Conservation (phyloP, 2,797 vertebrate genomes). For the Acropternis orthonyx region DNA sequence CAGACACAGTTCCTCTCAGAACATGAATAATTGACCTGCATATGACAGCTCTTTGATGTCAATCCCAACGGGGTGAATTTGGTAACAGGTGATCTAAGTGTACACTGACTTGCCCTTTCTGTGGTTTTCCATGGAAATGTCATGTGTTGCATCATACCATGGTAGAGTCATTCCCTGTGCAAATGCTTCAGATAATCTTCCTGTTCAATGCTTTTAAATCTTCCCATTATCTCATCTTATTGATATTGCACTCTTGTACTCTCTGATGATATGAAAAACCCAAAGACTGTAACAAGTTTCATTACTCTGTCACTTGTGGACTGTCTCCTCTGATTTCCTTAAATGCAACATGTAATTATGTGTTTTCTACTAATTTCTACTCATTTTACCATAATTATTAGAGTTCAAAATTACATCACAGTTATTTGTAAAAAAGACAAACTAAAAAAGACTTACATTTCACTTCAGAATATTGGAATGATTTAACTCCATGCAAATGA, state of each 20-base stretch:
- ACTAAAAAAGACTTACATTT: not conserved
- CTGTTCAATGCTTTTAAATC: not conserved
- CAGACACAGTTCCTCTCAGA: not conserved
- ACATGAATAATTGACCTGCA: not conserved
- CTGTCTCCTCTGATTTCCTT: not conserved
- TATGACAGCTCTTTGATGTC: not conserved
- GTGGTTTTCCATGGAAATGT: not conserved
- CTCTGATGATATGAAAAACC: not conserved
- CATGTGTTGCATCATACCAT: not conserved
- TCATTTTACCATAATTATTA: not conserved
- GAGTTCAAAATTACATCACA: not conserved
- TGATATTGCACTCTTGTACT: not conserved
- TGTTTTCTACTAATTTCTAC: not conserved
- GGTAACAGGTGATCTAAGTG: not conserved
- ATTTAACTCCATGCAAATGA: not conserved
- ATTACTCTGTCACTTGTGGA: not conserved
- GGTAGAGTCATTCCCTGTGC: not conserved
- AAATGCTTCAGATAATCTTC: not conserved
- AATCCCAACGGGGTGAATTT: accelerated
- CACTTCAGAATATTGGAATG: not conserved
- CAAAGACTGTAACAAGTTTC: not conserved
- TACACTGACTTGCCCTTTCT: not conserved
- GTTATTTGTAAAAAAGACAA: not conserved
- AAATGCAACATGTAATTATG: not conserved
- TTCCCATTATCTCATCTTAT: not conserved